Evolutionary conservation across 1,140 invertebrate genomes (phyloP), one percentile per base, ranked within the genome.

Genomic region (Papilio xuthus): DNA sequence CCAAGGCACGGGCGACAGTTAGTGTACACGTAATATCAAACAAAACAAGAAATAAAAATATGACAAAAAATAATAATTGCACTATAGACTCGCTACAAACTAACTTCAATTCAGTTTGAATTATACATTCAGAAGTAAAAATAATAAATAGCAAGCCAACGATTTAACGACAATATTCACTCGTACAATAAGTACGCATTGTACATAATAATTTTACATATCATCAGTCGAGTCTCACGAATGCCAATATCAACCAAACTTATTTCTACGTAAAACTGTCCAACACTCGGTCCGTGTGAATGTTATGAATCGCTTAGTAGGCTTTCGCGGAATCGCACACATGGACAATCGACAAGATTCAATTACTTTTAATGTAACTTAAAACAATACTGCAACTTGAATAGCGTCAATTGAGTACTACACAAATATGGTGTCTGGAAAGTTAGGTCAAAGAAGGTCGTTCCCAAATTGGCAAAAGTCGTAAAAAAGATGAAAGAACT

Each of bases 281-380:
- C 60, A 63, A 74, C 72, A 81, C 80, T 77, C 71, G 67, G 79
- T 72, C 26, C 77, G 79, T 83, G 82, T 82, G 82, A 87, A 86
- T 86, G 84, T 83, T 85, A 78, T 89, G 86, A 87, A 86, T 90
- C 88, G 88, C 78, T 79, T 74, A 81, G 83, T 80, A 84, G 77
- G 76, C 70, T 53, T 79, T 79, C 71, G 53, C 44, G 67, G 78
- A 69, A 79, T 23, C 32, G 20, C 10, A 78, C 78, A 63, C 76
- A 23, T 50, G 53, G 15, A 47, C 42, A 18, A 63, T 63, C 23
- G 60, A 32, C 60, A 23, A 60, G 23, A 63, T 63, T 32, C 60
- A 15, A 28, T 63, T 63, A 63, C 60, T 63, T 63, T 63, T 63
- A 63, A 63, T 60, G 56, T 63, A 4, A 63, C 13, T 28, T 13